phyloP scores from a whole-genome alignment of 1,140 invertebrate genomes.

The Cydia fagiglandana region DNA sequence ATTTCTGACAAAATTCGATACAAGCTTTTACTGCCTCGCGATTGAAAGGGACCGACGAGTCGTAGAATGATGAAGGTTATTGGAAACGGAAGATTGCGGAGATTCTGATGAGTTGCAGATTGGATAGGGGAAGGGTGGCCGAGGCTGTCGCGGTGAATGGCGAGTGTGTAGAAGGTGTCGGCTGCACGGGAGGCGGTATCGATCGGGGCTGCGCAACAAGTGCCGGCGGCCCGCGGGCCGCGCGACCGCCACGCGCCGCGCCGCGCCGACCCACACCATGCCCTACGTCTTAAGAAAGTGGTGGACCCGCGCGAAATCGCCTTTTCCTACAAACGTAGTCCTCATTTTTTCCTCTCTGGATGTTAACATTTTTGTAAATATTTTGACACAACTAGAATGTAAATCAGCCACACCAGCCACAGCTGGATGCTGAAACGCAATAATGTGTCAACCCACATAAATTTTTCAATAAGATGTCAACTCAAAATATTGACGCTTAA shows the following conservation, averaged over 20 bases:
- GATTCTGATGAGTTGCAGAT: constrained; percentile 27
- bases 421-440: too few species aligned
- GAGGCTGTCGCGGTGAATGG: constrained; percentile 44
- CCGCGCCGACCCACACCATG: constrained; percentile 34
- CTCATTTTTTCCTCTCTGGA: too few species aligned
- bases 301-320: too few species aligned
- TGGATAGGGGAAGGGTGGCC: constrained; percentile 33
- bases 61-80: constrained; percentile 12
- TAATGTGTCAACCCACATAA: too few species aligned
- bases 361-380: too few species aligned
- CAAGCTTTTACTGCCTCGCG: neutral
- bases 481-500: too few species aligned
- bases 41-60: constrained; percentile 6
- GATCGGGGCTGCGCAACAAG: constrained; percentile 72
- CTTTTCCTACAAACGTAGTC: too few species aligned
- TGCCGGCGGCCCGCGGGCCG: constrained; percentile 39
- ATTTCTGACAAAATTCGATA: too few species aligned
- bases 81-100: constrained; percentile 28
- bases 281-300: constrained; percentile 15
- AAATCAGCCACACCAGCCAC: too few species aligned
- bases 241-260: constrained; percentile 23
- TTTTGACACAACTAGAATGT: too few species aligned
- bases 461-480: too few species aligned
- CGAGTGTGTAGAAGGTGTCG: constrained; percentile 47
- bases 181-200: constrained; percentile 51